Percentiles rank a stretch among this genome's conserved stretches.
phyloP scores from a whole-genome alignment of 1,140 invertebrate genomes.

The Nephila pilipes region DNA sequence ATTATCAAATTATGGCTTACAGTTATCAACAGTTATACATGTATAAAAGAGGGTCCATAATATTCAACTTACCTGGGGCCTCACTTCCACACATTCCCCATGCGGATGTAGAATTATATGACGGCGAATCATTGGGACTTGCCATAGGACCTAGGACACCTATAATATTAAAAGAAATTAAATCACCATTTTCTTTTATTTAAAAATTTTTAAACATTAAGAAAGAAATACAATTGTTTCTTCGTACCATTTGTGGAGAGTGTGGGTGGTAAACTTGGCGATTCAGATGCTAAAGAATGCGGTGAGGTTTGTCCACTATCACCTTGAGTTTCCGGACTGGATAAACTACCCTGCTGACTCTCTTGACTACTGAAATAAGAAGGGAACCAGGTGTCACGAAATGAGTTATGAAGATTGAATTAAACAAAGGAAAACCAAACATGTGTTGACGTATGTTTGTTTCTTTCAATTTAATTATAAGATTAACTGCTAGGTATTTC shows the following conservation, averaged over 20 bases:
- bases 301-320: conserved; percentile 77
- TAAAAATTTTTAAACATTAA: neutral
- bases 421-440: neutral
- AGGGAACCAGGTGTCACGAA: neutral
- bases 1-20: neutral
- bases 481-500: neutral
- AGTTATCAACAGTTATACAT: neutral
- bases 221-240: neutral
- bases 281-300: conserved; percentile 74
- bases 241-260: conserved; percentile 77
- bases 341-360: conserved; percentile 77
- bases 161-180: neutral
- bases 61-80: conserved; percentile 44
- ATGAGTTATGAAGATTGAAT: conserved; percentile 3
- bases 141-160: conserved; percentile 78
- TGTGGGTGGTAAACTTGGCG: conserved; percentile 73
- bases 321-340: conserved; percentile 79
- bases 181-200: no score
- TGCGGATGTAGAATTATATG: conserved; percentile 72
- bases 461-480: neutral
- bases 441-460: neutral
- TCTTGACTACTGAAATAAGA: conserved; percentile 74
- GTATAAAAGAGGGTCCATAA: neutral
- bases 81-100: conserved; percentile 74
- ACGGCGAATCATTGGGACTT: conserved; percentile 76